Evolutionary conservation across 2,113 vertebrate genomes (phyloP).

Genomic region (Corydoras maculifer): DNA sequence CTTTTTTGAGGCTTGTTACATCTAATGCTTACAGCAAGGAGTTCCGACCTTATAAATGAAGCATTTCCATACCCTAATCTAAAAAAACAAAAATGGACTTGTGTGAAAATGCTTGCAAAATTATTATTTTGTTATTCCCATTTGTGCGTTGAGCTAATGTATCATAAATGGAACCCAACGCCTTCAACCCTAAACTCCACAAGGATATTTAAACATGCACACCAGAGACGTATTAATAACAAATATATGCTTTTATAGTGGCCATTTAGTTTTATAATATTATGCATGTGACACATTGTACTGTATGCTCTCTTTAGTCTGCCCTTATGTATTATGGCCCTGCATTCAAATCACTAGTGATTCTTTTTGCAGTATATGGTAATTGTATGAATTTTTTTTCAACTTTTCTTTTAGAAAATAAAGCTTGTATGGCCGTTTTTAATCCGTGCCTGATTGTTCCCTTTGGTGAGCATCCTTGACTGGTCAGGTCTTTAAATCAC

Average conservation of each 20-base stretch:
- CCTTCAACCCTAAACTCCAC: neutral
- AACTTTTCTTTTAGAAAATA: neutral
- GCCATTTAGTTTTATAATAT: too few species aligned
- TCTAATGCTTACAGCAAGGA: conserved; percentile 17
- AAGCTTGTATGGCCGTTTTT: conserved; percentile 1
- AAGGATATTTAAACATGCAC: neutral
- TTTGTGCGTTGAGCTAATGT: neutral
- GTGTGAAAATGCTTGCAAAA: neutral
- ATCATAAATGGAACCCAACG: neutral
- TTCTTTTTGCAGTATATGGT: neutral
- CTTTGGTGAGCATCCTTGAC: conserved; percentile 1
- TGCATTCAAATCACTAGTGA: neutral
- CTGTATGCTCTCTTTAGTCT: too few species aligned
- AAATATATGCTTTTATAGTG: too few species aligned
- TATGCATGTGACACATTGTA: too few species aligned
- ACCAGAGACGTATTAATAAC: too few species aligned
- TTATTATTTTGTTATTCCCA: neutral
- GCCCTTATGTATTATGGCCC: too few species aligned
- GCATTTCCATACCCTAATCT: conserved; percentile 8
- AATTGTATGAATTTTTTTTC: neutral
- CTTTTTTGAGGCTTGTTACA: neutral
- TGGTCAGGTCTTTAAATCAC: conserved; percentile 17
- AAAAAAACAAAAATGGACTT: conserved; percentile 15
- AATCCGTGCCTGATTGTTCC: conserved; percentile 15
- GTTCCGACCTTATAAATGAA: neutral